Base-by-base conservation (phyloP, 2,888 invertebrate genomes). In the Stramonita haemastoma region DNA sequence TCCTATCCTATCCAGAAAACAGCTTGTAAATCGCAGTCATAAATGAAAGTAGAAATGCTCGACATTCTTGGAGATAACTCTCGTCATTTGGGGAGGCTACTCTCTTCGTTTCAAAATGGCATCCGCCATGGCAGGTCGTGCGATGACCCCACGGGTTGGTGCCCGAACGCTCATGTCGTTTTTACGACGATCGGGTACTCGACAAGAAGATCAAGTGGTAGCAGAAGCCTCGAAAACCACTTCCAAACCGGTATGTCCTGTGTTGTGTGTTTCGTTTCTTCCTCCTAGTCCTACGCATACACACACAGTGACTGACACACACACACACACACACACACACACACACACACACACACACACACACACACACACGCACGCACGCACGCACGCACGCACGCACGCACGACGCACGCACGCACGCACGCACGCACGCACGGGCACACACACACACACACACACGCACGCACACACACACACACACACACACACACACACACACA, bases 111-210 rank as follows among this genome's bases (percentile, higher is more conserved):
- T 1, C 29, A 86, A 86, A 13, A 86, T 86, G 86, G 86, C 86
- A 66, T 32, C 86, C 15, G 29, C 66, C 66, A 66, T 86, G 32
- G 34, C 32, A 34, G 29, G 22, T 66, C 34, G 60, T 86, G 86
- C 26, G 32, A 6, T 86, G 34, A 77, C 73, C 56, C 22, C 66
- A 19, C 34, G 77, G 32, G 0, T n/a, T 5, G 46, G 77, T 34
- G 29, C 19, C 26, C 87, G 87, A 19, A 36, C 56, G 15, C 73
- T 87, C 29, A 46, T 87, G 56, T 87, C 77, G 8, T 73, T 77
- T 46, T 56, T 87, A 19, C 73, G 87, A 29, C 87, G 77, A 0
- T 77, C 87, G 1, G 15, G 46, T 29, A n/a, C 73, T 8, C 36
- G 77, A 13, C 46, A 77, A 17, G n/a, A 87, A 46, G 8, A 15